Percentiles rank a stretch among this genome's conserved stretches.
phyloP scores from a whole-genome alignment of 2,797 vertebrate genomes.

The Hypotaenidia okinawae region DNA sequence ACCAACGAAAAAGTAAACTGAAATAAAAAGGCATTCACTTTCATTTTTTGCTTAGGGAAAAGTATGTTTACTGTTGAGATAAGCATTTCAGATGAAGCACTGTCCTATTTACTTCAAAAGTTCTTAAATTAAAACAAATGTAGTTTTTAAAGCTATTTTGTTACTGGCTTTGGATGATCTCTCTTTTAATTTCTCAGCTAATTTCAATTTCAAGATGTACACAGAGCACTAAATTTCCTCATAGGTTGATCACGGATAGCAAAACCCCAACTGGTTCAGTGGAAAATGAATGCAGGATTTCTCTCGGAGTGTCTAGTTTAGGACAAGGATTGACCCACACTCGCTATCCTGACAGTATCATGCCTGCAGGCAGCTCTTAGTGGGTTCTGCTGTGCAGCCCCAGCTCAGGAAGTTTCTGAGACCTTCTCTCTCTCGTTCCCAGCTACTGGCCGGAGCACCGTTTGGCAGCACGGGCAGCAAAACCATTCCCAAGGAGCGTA shows the following conservation, averaged over 20 bases:
- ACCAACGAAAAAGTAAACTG: accelerated
- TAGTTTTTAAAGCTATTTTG: background rate
- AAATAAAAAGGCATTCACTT: background rate
- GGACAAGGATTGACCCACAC: background rate
- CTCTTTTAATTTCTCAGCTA: background rate
- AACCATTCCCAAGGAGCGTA: conserved; percentile 88
- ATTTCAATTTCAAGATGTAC: background rate
- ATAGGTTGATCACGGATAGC: background rate
- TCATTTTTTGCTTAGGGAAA: background rate
- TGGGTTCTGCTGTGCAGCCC: background rate
- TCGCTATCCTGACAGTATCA: accelerated
- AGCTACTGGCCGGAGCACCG: conserved; percentile 92
- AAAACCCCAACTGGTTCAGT: background rate
- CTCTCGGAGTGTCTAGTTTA: background rate
- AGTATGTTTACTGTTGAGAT: background rate
- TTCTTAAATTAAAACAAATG: background rate
- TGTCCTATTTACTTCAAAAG: background rate
- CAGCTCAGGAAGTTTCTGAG: accelerated
- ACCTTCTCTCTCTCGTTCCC: conserved; percentile 11
- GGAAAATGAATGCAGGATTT: background rate
- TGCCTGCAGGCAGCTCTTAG: accelerated
- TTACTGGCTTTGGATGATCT: background rate
- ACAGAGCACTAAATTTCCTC: background rate
- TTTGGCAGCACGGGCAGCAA: conserved; percentile 94
- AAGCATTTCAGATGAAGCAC: background rate